phyloP scores from a whole-genome alignment of 2,113 vertebrate species.

The Nerophis lumbriciformis region DNA sequence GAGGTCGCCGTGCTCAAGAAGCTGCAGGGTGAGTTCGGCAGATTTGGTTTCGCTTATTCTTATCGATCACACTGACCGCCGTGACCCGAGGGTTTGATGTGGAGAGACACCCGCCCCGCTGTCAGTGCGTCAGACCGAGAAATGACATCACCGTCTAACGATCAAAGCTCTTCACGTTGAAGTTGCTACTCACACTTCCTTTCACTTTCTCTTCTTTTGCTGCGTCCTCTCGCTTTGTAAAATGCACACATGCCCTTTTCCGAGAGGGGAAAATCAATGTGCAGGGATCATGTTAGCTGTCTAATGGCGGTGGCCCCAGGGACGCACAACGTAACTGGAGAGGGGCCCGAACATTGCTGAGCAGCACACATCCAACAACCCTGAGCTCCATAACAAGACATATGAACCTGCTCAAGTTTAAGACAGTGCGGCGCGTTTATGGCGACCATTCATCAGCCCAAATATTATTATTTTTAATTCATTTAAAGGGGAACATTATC shows the following conservation, averaged over 20 bases:
- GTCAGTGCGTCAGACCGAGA: no score
- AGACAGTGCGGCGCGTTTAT: no score
- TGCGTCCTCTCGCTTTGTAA: slow-evolving; percentile 25
- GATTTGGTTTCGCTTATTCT: slow-evolving; percentile 29
- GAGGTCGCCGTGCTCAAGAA: slow-evolving; percentile 98
- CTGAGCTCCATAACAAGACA: neutral
- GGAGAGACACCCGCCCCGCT: no score
- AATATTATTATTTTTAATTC: no score
- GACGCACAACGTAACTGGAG: slow-evolving; percentile 58
- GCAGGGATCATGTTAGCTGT: slow-evolving; percentile 65
- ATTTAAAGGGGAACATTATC: no score
- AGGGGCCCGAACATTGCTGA: slow-evolving; percentile 24
- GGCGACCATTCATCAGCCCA: no score
- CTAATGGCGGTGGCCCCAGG: slow-evolving; percentile 59
- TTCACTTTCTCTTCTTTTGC: neutral
- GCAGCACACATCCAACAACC: slow-evolving; percentile 2
- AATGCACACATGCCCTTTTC: slow-evolving; percentile 7
- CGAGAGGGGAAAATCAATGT: slow-evolving; percentile 65
- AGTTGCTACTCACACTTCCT: no score
- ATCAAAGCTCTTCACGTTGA: no score
- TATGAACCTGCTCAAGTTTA: neutral
- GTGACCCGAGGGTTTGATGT: slow-evolving; percentile 8
- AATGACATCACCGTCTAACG: no score
- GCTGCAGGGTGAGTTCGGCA: slow-evolving; percentile 84
- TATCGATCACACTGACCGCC: slow-evolving; percentile 11